Evolutionary conservation across 1,140 invertebrate genomes (phyloP).

Genomic region (Drosophila ambigua): DNA sequence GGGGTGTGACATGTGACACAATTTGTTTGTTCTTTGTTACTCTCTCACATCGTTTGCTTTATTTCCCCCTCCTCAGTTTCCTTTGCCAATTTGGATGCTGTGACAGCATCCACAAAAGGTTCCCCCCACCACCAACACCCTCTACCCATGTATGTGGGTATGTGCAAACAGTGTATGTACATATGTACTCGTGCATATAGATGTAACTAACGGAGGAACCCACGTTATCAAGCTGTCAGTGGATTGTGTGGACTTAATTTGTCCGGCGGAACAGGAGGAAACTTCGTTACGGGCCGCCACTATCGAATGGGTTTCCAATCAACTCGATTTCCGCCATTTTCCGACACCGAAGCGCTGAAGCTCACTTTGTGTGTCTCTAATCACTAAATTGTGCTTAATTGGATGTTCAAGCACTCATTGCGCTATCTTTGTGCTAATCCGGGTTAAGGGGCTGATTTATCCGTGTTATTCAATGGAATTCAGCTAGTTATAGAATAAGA

Average conservation of each 20-base stretch:
- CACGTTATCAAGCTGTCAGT: constrained; percentile 46
- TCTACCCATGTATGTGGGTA: background rate
- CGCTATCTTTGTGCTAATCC: background rate
- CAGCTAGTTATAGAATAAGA: no score
- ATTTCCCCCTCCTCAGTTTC: constrained; percentile 17
- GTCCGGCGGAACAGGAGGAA: constrained; percentile 26
- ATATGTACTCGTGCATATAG: background rate
- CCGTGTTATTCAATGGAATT: no score
- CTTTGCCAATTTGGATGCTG: constrained; percentile 57
- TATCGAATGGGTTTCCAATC: constrained; percentile 25
- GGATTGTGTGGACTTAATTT: constrained; percentile 42
- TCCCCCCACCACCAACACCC: background rate
- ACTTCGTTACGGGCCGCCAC: constrained; percentile 18
- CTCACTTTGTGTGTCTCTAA: constrained; percentile 27
- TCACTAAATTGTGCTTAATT: constrained; percentile 40
- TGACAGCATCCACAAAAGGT: constrained; percentile 38
- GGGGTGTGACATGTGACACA: constrained; percentile 62
- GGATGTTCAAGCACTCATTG: background rate
- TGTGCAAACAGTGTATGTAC: background rate
- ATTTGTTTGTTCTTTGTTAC: constrained; percentile 55
- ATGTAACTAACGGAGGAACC: constrained; percentile 15
- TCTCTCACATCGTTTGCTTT: constrained; percentile 31
- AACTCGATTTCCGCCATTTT: constrained; percentile 46
- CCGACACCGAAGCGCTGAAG: constrained; percentile 4
- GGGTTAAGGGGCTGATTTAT: no score